Evolutionary conservation across 2,888 invertebrate species (phyloP).

Genomic region (Patella caerulea): DNA sequence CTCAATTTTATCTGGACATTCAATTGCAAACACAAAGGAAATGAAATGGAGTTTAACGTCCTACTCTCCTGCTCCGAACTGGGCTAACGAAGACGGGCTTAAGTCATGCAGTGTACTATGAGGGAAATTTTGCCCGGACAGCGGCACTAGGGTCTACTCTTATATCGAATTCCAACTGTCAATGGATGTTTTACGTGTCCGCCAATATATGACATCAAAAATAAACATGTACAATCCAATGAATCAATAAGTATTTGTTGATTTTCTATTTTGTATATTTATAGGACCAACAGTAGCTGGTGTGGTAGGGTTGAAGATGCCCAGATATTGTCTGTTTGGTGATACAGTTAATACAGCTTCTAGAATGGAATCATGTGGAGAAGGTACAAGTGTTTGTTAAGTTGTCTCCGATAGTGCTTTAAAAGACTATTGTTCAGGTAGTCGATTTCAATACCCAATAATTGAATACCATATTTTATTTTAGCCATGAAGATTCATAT

Average conservation of each 20-base stretch:
- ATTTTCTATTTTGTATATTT: neutral
- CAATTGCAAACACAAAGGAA: too few species aligned
- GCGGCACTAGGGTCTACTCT: neutral
- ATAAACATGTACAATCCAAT: neutral
- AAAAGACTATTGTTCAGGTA: neutral
- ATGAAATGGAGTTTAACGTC: too few species aligned
- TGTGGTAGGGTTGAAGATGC: neutral
- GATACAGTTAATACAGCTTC: conserved; percentile 1
- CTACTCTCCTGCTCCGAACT: too few species aligned
- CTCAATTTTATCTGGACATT: too few species aligned
- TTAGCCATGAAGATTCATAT: conserved; percentile 4
- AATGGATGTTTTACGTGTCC: neutral
- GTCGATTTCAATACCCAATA: neutral
- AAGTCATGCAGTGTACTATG: too few species aligned
- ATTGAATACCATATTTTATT: neutral
- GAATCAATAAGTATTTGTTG: neutral
- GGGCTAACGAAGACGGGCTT: too few species aligned
- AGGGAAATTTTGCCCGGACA: neutral
- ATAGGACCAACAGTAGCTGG: conserved; percentile 5
- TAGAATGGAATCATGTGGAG: neutral
- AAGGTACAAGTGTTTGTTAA: neutral
- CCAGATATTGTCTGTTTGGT: conserved; percentile 4
- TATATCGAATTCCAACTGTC: neutral
- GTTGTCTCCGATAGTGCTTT: neutral
- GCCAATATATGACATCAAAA: neutral